Base-by-base conservation (phyloP, 2,113 vertebrate species). In the Ursus arctos region DNA sequence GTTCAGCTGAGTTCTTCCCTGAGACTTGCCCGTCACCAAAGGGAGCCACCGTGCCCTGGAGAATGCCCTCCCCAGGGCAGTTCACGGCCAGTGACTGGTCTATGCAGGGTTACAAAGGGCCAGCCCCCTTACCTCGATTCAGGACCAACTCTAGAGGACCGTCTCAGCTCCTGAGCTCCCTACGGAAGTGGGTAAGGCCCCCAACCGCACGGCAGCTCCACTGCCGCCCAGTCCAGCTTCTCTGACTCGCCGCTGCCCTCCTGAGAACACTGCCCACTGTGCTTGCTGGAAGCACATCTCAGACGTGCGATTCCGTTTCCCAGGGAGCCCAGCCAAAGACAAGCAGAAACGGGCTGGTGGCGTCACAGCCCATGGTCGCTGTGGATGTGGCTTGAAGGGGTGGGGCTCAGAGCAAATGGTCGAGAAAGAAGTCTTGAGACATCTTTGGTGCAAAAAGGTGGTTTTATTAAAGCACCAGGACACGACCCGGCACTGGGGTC, bases 301-400 rank as follows among this genome's bases (percentile, higher is more conserved):
- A 26, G 59, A 67, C 43, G 10, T 6, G 15, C 40, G 2, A 24
- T 36, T 33, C 49, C 31, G 49, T 33, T 69, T 47, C 67, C 55
- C 76, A 4, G 13, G 55, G 65, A 71, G 5, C 67, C 83, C 69
- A 71, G 13, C 28, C 31, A 18, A 13, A 63, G 77, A 26, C 13
- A 5, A 22, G 40, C 43, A 43, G 79, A 28, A n/a, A 51, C 19
- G 74, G 6, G 47, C 57, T 59, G 18, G 26, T 13, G 61, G 67
- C 28, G 0, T n/a, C 16, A n/a, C 55, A 59, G 5, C 31, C 26
- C 8, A 0, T 16, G 67, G 40, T 28, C 8, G 7, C 65, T 28
- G 63, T 33, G 31, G 61, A 31, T 31, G 61, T 15, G 61, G 61
- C 14, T 65, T 65, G 61, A 65, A 14, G 61, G 12, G 14, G 63